Evolutionary conservation across 2,113 vertebrate species (phyloP), one percentile per base, ranked within the genome.

Genomic region (Dolichallabes microphthalmus): DNA sequence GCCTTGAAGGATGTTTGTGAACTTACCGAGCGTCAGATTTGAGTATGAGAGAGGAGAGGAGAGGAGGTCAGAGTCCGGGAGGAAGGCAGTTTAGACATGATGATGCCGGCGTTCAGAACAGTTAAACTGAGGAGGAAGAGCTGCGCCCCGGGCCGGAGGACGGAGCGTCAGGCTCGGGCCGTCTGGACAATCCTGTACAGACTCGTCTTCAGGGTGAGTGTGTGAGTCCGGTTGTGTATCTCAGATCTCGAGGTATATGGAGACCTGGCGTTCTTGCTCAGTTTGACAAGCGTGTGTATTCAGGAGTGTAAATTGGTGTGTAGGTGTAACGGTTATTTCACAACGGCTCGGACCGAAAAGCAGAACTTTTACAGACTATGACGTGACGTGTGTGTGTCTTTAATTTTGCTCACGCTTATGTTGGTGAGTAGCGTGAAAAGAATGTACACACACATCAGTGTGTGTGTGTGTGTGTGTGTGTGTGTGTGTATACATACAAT

Each of bases 201-300:
- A 74, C 91, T 95, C 90, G 71, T 96, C 66, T 94, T 94, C 45
- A 88, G 92, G 93, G 95, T 96, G 92, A 93, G 94, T 91, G 61
- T 32, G 50, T 58, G 52, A 55, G 19, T 10, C 9, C 3, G 15
- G n/a, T n/a, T 25, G 30, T 19, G 66, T 20, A 5, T 53, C 22
- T 13, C 45, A 73, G 20, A 4, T 75, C 17, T 25, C 45, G 45
- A 75, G 73, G 30, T 52, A 14, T 27, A 14, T 27, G 0, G 20
- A 75, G 13, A 19, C 13, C 22, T 14, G 71, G n/a, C 1, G 66
- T 17, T 45, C 45, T 45, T 66, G 66, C 2, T 68, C 30, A 19
- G 7, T 32, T 68, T 2, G 14, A 8, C 27, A 32, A 32, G 30
- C 13, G 6, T 13, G n/a, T 3, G n/a, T 22, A 13, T 10, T 27